Evolutionary conservation across 2,797 vertebrate species (phyloP).

Genomic region (Poliocrania exsul): DNA sequence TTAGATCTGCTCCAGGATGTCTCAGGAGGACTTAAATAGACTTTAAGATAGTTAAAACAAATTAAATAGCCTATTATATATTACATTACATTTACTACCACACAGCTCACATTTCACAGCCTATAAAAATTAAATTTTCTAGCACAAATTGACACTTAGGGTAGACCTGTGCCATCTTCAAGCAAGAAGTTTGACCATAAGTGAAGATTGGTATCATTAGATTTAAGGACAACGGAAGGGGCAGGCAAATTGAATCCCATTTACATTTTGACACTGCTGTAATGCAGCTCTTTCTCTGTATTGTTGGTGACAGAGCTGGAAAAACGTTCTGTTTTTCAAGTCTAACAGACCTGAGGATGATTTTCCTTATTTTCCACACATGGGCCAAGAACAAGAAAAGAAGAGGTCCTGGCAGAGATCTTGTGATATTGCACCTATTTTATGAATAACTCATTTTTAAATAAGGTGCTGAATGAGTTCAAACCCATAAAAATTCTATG

Average conservation of each 20-base stretch:
- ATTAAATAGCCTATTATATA: constrained; percentile 47
- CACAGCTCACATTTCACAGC: background rate
- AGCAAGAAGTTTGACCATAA: constrained; percentile 7
- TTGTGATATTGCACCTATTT: background rate
- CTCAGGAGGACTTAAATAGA: constrained; percentile 47
- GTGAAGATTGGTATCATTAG: constrained; percentile 15
- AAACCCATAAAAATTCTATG: background rate
- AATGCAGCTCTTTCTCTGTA: background rate
- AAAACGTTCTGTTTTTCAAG: background rate
- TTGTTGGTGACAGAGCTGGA: background rate
- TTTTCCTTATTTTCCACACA: background rate
- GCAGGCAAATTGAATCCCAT: background rate
- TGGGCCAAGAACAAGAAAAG: background rate
- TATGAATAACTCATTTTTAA: background rate
- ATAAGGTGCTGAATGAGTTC: background rate
- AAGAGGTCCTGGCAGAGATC: background rate
- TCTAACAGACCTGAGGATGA: background rate
- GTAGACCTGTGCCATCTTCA: constrained; percentile 23
- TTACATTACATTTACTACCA: constrained; percentile 31
- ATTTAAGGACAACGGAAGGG: background rate
- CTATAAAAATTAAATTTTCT: constrained; percentile 55
- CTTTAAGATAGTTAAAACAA: constrained; percentile 39
- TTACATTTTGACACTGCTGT: background rate
- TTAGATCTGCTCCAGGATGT: background rate
- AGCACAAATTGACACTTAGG: constrained; percentile 35